Evolutionary conservation across 2,888 invertebrate genomes (phyloP).

Genomic region (Noctua janthina): DNA sequence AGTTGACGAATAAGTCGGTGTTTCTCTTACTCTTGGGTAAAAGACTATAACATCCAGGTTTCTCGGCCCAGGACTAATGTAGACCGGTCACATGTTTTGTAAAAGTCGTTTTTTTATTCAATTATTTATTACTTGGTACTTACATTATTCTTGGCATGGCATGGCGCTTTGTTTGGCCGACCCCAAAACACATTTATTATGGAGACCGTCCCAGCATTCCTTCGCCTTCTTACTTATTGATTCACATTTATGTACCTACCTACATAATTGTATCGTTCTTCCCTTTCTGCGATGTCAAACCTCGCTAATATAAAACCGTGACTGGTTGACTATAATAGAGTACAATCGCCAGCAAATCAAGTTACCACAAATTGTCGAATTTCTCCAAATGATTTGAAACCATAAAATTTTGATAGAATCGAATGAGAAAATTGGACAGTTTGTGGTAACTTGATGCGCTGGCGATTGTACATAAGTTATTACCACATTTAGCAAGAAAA

Average conservation of each 20-base stretch:
- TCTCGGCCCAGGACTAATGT: neutral
- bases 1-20: too few relatives aligned
- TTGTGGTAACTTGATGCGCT: too few relatives aligned
- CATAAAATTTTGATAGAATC: too few relatives aligned
- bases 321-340: too few relatives aligned
- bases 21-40: neutral
- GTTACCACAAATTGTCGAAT: too few relatives aligned
- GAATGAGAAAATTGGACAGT: too few relatives aligned
- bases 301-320: too few relatives aligned
- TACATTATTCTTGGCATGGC: neutral
- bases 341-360: too few relatives aligned
- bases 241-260: neutral
- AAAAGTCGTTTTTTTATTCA: neutral
- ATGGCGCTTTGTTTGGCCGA: neutral
- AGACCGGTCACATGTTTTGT: neutral
- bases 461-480: neutral
- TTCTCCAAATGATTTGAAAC: too few relatives aligned
- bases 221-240: neutral
- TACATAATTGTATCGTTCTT: too few relatives aligned
- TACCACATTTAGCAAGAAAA: neutral
- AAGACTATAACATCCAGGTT: neutral
- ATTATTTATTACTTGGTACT: neutral
- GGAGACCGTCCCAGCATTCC: neutral
- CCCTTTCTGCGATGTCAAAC: neutral
- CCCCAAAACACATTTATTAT: neutral